Base-by-base conservation (phyloP, 2,888 invertebrate genomes). In the Agrilus mali region DNA sequence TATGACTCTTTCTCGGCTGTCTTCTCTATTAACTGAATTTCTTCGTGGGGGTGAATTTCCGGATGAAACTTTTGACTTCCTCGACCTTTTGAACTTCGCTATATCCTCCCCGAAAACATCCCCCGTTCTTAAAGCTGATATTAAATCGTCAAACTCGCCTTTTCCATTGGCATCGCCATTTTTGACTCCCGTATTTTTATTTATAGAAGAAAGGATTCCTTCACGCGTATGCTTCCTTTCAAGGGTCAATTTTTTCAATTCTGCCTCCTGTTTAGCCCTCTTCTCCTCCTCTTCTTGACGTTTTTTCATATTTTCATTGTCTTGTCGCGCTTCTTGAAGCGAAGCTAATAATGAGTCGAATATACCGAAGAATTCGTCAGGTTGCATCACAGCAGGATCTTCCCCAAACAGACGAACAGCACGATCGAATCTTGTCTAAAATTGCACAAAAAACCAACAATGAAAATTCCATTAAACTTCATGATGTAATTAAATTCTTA, bases 101-200 rank as follows among this genome's bases (percentile, higher is more conserved):
- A 94, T 88, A 61, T 94, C 94, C 60, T 94, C 94, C 1, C 93
- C 92, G 60, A 94, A 95, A 0, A 94, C 93, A 59, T 94, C 93
- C 1, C 95, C 95, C 0, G 95, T 94, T 46, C 94, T 70, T 41
- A 95, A 66, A 0, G 95, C 95, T 0, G 94, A 94, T 61, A 95
- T 95, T 54, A 95, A 73, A 67, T 95, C 95, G 60, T 95, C 95
- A 66, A 95, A 95, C 68, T 95, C 95, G 7, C 94, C 92, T 59
- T 89, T 82, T 44, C 74, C 80, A 57, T 72, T 75, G 45, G 65
- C 66, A 15, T 61, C 60, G 46, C 75, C 75, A 39, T 81, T 80
- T 50, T 82, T 84, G 41, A 78, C 65, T 46, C 72, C 82, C 43
- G 85, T 68, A 15, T 83, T 81, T 52, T 80, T 78, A 38, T 78